phyloP scores from a whole-genome alignment of 1,140 invertebrate genomes.

The Polyergus mexicanus region DNA sequence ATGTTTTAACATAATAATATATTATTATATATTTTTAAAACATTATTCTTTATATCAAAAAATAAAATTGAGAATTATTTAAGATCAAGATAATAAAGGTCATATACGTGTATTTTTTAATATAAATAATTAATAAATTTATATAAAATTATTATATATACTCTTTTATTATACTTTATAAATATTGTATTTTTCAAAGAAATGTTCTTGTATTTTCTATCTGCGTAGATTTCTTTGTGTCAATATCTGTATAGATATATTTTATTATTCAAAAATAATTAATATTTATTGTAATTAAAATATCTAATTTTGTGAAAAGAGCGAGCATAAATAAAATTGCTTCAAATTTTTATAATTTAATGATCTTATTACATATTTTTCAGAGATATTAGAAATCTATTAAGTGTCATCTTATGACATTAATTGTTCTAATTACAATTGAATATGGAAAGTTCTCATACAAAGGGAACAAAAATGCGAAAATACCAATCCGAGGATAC shows the following conservation, averaged over 20 bases:
- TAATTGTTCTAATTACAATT: slow-evolving; percentile 19
- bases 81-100: background rate
- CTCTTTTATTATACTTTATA: background rate
- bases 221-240: too few relatives aligned
- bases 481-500: background rate
- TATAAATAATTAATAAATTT: background rate
- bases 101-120: background rate
- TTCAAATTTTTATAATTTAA: background rate
- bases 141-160: background rate
- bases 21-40: background rate
- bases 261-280: slow-evolving; percentile 7
- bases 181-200: slow-evolving; percentile 12
- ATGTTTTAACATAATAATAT: background rate
- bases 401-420: background rate
- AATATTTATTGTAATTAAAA: background rate
- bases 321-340: background rate
- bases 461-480: slow-evolving; percentile 11
- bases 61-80: slow-evolving; percentile 1
- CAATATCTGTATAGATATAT: background rate
- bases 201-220: background rate
- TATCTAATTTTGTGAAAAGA: background rate
- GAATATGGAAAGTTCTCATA: slow-evolving; percentile 59
- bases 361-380: slow-evolving; percentile 13
- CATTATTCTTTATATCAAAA: background rate
- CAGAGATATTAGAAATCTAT: slow-evolving; percentile 14